Base-by-base conservation (phyloP, 2,888 invertebrate species). In the Apodemia duryi region DNA sequence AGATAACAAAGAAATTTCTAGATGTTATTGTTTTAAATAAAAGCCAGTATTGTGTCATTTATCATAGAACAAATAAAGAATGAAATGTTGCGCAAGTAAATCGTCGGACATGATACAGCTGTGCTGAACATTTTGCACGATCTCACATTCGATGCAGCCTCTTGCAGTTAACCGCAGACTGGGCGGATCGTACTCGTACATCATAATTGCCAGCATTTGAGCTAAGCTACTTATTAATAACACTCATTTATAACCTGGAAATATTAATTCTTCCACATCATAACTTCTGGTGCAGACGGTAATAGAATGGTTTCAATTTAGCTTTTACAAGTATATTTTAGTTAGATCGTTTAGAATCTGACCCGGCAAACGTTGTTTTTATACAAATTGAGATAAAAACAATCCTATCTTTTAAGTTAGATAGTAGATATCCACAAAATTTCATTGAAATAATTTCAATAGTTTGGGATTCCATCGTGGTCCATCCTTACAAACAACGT, bases 121-220 rank as follows among this genome's bases (percentile, higher is more conserved):
- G 35, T 49, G 65, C 61, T 49, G 60, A 63, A 61, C 63, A 61
- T 51, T 49, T 46, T 41, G 51, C 63, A 43, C 63, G 61, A 41
- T 66, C 70, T 74, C 72, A 65, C 68, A 68, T 68, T 70, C 66
- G 69, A 65, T 71, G 75, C 73, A 74, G 68, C 70, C 65, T 62
- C 65, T 63, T 73, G 77, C 77, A 77, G 75, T 80, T 76, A 78
- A 65, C 70, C 68, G 72, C 82, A 79, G 79, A 69, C 75, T 67
- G 74, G 79, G 80, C 76, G 78, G 72, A 68, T 69, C 72, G 61
- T 60, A 28, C 67, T 69, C 66, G 72, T 79, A 75, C 74, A 69
- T 80, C 74, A 78, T 73, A 68, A 67, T 67, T 68, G 64, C 65
- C 62, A 35, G 62, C 65, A 64, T 54, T 62, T 63, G 62, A 67